These are phyloP conservation scores for Yponomeuta sedellus DNA, from an alignment of 2,888 invertebrate genomes.

Conservation along the genomic window DNA sequence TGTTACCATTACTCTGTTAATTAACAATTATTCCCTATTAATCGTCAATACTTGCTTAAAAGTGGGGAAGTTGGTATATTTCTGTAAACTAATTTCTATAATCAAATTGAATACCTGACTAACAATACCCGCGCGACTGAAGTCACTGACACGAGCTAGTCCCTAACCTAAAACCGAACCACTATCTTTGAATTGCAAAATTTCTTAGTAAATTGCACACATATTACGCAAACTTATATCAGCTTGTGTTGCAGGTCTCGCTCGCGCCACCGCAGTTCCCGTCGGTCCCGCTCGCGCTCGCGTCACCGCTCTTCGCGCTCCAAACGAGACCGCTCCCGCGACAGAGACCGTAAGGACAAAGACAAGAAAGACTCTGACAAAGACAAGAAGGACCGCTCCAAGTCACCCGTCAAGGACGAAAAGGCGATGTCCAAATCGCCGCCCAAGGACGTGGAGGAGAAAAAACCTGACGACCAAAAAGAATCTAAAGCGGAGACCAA, in stretches of 20 bases:
- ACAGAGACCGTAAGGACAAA: slow-evolving; percentile 47
- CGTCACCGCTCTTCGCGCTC: slow-evolving; percentile 75
- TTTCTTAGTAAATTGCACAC: neutral
- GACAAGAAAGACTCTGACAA: slow-evolving; percentile 32
- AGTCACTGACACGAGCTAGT: too few relatives aligned
- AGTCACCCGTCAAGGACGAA: slow-evolving; percentile 30
- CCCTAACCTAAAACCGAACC: too few relatives aligned
- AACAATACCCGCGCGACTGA: too few relatives aligned
- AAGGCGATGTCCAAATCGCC: slow-evolving; percentile 30
- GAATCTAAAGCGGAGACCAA: slow-evolving; percentile 20
- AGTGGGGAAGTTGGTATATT: too few relatives aligned
- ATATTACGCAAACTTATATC: neutral
- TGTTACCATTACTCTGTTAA: neutral
- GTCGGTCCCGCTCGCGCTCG: slow-evolving; percentile 68
- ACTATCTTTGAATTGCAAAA: too few relatives aligned
- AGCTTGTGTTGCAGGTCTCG: slow-evolving; percentile 48
- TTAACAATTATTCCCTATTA: neutral
- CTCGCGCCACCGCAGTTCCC: slow-evolving; percentile 76
- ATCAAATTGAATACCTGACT: too few relatives aligned
- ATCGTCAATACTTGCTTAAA: too few relatives aligned
- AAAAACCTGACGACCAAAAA: slow-evolving; percentile 25
- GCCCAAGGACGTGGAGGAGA: slow-evolving; percentile 36
- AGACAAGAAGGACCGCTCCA: slow-evolving; percentile 26
- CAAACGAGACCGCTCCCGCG: slow-evolving; percentile 64
- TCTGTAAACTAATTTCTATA: too few relatives aligned